A percentile compares a stretch with the other conserved stretches of the same genome.
These are phyloP conservation scores for Polypedilum pembai DNA, from an alignment of 1,140 invertebrate species.

Conservation along the genomic window DNA sequence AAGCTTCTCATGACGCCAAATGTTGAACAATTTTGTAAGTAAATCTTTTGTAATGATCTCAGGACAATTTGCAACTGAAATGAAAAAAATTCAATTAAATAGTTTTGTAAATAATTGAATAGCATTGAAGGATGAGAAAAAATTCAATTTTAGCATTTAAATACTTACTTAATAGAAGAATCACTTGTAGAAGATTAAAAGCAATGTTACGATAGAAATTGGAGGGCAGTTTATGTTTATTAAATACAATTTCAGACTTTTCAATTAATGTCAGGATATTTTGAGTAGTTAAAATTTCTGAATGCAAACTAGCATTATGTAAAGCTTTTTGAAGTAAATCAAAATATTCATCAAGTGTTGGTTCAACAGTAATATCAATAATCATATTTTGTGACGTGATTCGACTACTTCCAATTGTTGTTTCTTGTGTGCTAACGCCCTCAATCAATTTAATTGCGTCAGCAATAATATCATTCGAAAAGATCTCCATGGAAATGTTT, in stretches of 20 bases:
- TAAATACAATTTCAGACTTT: conserved; percentile 32
- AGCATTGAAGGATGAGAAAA: conserved; percentile 33
- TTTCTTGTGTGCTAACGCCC: conserved; percentile 14
- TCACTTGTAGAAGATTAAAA: conserved; percentile 34
- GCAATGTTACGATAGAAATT: conserved; percentile 28
- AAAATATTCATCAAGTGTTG: conserved; percentile 36
- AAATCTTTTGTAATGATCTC: conserved; percentile 24
- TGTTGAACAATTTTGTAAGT: conserved; percentile 22
- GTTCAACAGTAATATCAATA: conserved; percentile 11
- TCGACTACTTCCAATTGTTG: background rate
- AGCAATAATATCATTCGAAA: conserved; percentile 35
- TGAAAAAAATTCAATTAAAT: background rate
- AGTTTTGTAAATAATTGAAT: conserved; percentile 30
- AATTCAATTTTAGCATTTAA: background rate
- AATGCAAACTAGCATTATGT: background rate
- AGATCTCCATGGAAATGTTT: conserved; percentile 38
- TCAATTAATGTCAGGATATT: conserved; percentile 3
- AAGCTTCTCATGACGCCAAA: conserved; percentile 29
- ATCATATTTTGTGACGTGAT: background rate
- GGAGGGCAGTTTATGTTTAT: conserved; percentile 36
- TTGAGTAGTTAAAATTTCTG: background rate
- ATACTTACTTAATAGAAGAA: conserved; percentile 36
- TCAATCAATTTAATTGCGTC: conserved; percentile 29
- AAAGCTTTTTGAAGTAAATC: conserved; percentile 34
- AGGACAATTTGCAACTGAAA: conserved; percentile 25